phyloP scores from a whole-genome alignment of 2,113 vertebrate genomes.

The Redunca redunca region DNA sequence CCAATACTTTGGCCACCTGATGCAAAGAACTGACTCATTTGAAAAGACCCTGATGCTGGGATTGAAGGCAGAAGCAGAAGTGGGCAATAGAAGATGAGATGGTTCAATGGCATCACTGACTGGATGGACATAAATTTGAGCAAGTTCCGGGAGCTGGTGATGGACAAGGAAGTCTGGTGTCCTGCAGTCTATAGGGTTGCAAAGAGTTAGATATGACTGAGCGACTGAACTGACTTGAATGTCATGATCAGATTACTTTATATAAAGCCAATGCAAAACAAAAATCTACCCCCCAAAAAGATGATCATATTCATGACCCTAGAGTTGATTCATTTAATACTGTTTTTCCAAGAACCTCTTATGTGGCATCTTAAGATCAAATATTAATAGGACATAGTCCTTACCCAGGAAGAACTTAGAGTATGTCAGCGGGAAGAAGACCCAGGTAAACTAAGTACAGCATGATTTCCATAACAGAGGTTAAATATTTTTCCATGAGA shows the following conservation, averaged over 20 bases:
- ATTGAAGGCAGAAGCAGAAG: neutral
- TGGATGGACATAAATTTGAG: neutral
- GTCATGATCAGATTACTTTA: neutral
- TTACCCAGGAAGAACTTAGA: neutral
- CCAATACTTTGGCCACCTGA: neutral
- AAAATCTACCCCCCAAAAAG: rapidly evolving
- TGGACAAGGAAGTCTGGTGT: neutral
- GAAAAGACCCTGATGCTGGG: neutral
- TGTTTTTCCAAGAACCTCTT: neutral
- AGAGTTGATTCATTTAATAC: neutral
- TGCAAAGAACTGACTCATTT: neutral
- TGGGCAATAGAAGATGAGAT: neutral
- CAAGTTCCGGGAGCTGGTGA: neutral
- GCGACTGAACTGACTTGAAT: neutral
- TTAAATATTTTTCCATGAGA: neutral
- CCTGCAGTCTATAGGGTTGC: neutral
- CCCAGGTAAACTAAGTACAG: neutral
- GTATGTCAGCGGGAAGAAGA: rapidly evolving
- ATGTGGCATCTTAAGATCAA: neutral
- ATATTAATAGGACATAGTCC: neutral
- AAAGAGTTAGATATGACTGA: neutral
- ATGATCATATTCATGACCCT: neutral
- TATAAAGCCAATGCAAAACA: neutral
- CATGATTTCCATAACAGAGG: neutral
- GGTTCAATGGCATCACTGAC: neutral